These are phyloP conservation scores for Criorhina ranunculi DNA, from an alignment of 2,888 invertebrate species.

Conservation along the genomic window DNA sequence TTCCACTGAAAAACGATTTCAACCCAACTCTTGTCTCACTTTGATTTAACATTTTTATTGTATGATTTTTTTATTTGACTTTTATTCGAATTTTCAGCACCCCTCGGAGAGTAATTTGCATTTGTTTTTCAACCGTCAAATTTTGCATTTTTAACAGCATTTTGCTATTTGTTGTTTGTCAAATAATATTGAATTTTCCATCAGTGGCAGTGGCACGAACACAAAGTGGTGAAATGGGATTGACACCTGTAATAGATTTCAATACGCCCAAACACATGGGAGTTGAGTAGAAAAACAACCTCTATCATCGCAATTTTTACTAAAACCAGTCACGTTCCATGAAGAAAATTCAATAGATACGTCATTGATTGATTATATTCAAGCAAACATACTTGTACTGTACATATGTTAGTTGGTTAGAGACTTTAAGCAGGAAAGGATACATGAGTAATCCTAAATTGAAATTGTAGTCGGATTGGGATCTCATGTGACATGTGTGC, in stretches of 20 bases:
- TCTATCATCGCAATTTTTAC: conserved; percentile 8
- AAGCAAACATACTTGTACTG: conserved; percentile 19
- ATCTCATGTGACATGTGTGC: not conserved
- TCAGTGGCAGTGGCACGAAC: not conserved
- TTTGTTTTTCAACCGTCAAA: conserved; percentile 37
- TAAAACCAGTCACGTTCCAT: conserved; percentile 36
- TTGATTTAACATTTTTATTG: not conserved
- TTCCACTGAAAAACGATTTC: not conserved
- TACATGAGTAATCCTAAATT: conserved; percentile 14
- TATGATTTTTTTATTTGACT: conserved; percentile 24
- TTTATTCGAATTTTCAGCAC: conserved; percentile 9
- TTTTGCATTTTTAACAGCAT: conserved; percentile 5
- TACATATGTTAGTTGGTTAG: not conserved
- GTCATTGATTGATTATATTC: conserved; percentile 53
- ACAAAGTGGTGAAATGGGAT: conserved; percentile 29
- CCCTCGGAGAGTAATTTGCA: conserved; percentile 12
- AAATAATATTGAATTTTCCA: conserved; percentile 29
- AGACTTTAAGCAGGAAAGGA: conserved; percentile 32
- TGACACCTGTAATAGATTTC: conserved; percentile 49
- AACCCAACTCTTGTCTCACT: not conserved
- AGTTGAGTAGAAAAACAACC: conserved; percentile 17
- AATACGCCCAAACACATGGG: not conserved
- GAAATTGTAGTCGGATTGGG: conserved; percentile 12
- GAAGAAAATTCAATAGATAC: conserved; percentile 47
- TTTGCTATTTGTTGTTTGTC: conserved; percentile 32